Evolutionary conservation across 1,140 invertebrate genomes (phyloP).

Genomic region (Nasonia giraulti): DNA sequence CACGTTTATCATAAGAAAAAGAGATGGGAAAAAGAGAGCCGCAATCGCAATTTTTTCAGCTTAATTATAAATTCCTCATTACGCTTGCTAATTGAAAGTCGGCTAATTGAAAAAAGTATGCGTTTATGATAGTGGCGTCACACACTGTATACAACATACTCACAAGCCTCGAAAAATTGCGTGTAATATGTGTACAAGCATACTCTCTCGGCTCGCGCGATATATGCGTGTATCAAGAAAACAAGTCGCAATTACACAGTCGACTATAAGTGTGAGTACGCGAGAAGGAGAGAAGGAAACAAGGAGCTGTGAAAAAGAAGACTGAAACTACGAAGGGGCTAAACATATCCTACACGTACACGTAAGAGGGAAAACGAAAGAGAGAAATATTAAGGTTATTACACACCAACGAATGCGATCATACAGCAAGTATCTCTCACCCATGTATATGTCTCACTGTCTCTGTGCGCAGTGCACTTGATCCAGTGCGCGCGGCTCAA

Average conservation of each 20-base stretch:
- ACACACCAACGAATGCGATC: no score
- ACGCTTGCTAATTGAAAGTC: background rate
- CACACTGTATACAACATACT: background rate
- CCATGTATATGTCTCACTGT: background rate
- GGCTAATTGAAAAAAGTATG: background rate
- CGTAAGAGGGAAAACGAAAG: background rate
- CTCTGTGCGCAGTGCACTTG: slow-evolving; percentile 49
- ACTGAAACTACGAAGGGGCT: slow-evolving; percentile 2
- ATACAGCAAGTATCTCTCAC: no score
- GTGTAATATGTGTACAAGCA: no score
- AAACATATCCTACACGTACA: background rate
- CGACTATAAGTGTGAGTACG: background rate
- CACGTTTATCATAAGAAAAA: no score
- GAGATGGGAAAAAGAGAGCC: no score
- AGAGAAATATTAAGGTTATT: background rate
- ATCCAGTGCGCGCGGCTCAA: slow-evolving; percentile 51
- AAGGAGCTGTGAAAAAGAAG: background rate
- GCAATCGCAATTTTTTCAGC: background rate
- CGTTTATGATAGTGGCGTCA: background rate
- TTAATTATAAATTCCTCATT: background rate
- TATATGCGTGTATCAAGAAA: background rate
- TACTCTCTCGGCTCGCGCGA: background rate
- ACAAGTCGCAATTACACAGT: slow-evolving; percentile 16
- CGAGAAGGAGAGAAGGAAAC: slow-evolving; percentile 1
- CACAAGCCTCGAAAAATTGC: background rate